Evolutionary conservation across 2,113 vertebrate species (phyloP), one percentile per base, ranked within the genome.

Genomic region (Gnathonemus longibarbis): DNA sequence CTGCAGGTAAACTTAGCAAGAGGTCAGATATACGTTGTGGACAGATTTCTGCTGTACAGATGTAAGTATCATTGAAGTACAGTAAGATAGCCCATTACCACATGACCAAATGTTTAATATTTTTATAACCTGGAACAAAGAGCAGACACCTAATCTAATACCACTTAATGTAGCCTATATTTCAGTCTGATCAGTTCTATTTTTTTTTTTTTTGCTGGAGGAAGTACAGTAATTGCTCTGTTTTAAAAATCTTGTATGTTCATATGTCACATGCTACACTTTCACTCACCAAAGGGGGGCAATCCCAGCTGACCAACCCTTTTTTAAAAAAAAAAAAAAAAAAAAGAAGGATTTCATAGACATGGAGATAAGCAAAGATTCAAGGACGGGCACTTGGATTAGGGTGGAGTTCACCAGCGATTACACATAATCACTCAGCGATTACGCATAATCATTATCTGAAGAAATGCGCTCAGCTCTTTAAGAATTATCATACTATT

Each of bases 401-500:
- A 70, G 62, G 62, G n/a, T 70, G n/a, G 62, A 70, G 9, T 31
- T 27, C 2, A 31, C 8, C 48, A 87, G 62, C 56, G 48, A 31
- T 94, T 90, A 92, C 93, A 92, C 90, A 92, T 91, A 93, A 89
- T 92, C 42, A 90, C 49, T 58, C 48, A 87, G 62, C 56, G 48
- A 31, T 94, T 90, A 92, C 93, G 92, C 90, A 92, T 91, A 93
- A 89, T 92, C 42, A 90, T 90, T 27, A 86, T 90, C 92, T 53
- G n/a, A 80, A 50, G 53, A 89, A 89, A 89, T 77, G 35, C 42
- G 31, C 24, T 50, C 53, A 24, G 35, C 46, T 74, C 46, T 31
- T 48, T 74, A 90, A 86, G 45, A 87, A 66, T 87, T 31, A 87
- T 87, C 49, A 5, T 80, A 50, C n/a, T 66, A 83, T 88, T 45